phyloP scores from a whole-genome alignment of 2,113 vertebrate genomes.

The Anoura caudifer region DNA sequence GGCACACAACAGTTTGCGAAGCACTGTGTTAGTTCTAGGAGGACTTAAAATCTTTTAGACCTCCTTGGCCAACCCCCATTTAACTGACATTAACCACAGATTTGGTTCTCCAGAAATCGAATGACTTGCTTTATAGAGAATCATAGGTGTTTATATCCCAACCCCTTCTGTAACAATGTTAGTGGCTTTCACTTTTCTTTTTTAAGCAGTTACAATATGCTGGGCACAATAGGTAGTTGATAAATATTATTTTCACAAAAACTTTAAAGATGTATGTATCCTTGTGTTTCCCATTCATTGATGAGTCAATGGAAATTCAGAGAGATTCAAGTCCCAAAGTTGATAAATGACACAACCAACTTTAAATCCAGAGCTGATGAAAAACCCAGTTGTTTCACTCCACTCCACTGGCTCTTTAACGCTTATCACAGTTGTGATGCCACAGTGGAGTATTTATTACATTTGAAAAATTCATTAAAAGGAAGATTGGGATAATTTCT shows the following conservation, averaged over 20 bases:
- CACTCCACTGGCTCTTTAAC: neutral
- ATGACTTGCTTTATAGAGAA: neutral
- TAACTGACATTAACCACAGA: neutral
- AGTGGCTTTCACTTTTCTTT: neutral
- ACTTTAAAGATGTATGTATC: neutral
- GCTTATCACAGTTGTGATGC: neutral
- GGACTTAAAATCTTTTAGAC: neutral
- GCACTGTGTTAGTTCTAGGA: neutral
- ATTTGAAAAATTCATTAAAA: neutral
- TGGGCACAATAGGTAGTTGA: neutral
- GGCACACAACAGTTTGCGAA: neutral
- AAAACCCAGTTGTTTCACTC: neutral
- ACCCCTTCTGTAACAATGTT: neutral
- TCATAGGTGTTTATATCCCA: neutral
- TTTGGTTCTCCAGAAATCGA: conserved; percentile 1
- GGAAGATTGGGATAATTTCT: neutral
- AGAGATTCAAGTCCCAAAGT: neutral
- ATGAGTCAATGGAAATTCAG: neutral
- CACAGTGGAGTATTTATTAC: neutral
- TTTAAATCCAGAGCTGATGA: conserved; percentile 10
- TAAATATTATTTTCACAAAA: neutral
- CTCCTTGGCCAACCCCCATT: neutral
- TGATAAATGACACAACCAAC: conserved; percentile 21
- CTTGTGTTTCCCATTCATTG: neutral
- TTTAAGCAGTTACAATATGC: neutral